Evolutionary conservation across 2,888 invertebrate genomes (phyloP).

Genomic region (Ennomos fuscantarius): DNA sequence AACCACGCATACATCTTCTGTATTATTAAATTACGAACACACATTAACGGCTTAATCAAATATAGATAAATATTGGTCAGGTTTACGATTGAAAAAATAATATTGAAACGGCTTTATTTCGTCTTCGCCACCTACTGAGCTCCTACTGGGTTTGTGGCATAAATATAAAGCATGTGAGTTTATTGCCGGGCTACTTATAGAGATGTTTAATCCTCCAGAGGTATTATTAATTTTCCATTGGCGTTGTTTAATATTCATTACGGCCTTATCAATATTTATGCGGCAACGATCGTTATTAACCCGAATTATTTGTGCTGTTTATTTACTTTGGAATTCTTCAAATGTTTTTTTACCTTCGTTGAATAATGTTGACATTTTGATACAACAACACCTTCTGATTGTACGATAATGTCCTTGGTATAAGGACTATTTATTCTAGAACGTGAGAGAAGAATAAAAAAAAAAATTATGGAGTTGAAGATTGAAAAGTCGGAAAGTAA

Average conservation of each 20-base stretch:
- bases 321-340: slow-evolving; percentile 10
- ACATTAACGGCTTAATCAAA: slow-evolving; percentile 56
- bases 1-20: slow-evolving; percentile 23
- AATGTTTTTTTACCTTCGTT: too few species aligned
- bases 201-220: slow-evolving; percentile 33
- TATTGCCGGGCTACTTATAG: slow-evolving; percentile 39
- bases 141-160: slow-evolving; percentile 17
- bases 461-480: too few species aligned
- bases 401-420: too few species aligned
- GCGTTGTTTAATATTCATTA: slow-evolving; percentile 32
- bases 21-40: slow-evolving; percentile 39
- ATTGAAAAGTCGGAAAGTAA: too few species aligned
- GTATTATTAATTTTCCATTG: slow-evolving; percentile 23
- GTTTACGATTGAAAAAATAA: slow-evolving; percentile 45
- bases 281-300: slow-evolving; percentile 15
- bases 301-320: slow-evolving; percentile 12
- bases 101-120: slow-evolving; percentile 32
- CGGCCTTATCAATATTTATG: slow-evolving; percentile 26
- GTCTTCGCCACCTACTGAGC: slow-evolving; percentile 43
- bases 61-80: slow-evolving; percentile 48
- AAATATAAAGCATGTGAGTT: slow-evolving; percentile 28
- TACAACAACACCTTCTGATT: too few species aligned
- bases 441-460: too few species aligned
- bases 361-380: too few species aligned
- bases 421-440: too few species aligned